These are phyloP conservation scores for Rhingia rostrata DNA, from an alignment of 2,888 invertebrate genomes.

Conservation along the genomic window DNA sequence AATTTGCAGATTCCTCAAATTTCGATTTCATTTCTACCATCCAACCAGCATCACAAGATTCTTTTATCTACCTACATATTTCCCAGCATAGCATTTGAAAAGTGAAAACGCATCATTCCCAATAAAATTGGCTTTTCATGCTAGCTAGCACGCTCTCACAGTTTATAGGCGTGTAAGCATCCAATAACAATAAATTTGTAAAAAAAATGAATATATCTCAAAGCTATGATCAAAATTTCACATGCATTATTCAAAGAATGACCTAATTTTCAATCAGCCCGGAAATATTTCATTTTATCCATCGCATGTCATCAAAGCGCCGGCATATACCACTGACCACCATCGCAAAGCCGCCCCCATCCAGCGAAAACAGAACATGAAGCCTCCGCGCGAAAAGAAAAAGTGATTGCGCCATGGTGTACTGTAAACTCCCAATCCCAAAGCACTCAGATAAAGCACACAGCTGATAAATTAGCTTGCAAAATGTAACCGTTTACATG, in stretches of 20 bases:
- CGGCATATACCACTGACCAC: slow-evolving; percentile 16
- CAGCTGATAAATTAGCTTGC: slow-evolving; percentile 39
- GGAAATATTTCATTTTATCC: slow-evolving; percentile 59
- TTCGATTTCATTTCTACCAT: slow-evolving; percentile 4
- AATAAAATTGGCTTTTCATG: slow-evolving; percentile 52
- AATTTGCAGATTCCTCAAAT: slow-evolving; percentile 1
- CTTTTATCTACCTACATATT: slow-evolving; percentile 1
- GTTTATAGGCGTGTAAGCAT: slow-evolving; percentile 43
- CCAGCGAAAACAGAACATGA: not conserved
- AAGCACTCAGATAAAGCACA: slow-evolving; percentile 12
- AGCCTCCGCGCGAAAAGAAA: slow-evolving; percentile 10
- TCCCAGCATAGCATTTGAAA: slow-evolving; percentile 16
- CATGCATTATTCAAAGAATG: slow-evolving; percentile 24
- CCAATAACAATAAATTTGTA: slow-evolving; percentile 38
- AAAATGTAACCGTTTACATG: slow-evolving; percentile 24
- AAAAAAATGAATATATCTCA: slow-evolving; percentile 19
- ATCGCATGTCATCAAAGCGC: slow-evolving; percentile 37
- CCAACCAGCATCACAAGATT: slow-evolving; percentile 7
- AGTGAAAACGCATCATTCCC: slow-evolving; percentile 47
- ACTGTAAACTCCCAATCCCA: too few species aligned
- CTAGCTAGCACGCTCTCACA: slow-evolving; percentile 38
- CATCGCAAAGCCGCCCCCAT: not conserved
- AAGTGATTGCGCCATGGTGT: slow-evolving; percentile 7
- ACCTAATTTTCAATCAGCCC: slow-evolving; percentile 69
- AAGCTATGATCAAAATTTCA: slow-evolving; percentile 11